These are phyloP conservation scores for Phyllotreta cruciferae DNA, from an alignment of 2,888 invertebrate species.

Conservation along the genomic window DNA sequence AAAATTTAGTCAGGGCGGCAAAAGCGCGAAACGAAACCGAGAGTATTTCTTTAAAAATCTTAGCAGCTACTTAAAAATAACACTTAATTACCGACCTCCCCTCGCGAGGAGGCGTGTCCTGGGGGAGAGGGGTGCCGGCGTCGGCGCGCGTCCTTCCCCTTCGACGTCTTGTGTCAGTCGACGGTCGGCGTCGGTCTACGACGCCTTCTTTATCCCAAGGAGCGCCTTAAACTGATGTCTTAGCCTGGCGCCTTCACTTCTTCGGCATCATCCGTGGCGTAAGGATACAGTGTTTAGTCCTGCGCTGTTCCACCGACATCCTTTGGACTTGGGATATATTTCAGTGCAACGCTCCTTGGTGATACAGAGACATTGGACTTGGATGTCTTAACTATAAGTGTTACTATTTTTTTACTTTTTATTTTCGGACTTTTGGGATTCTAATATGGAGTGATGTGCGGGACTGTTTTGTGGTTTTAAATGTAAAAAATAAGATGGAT, in stretches of 20 bases:
- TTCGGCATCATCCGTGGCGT: constrained; percentile 59
- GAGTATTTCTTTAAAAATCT: constrained; percentile 59
- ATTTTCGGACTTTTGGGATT: constrained; percentile 6
- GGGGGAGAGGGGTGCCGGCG: constrained; percentile 51
- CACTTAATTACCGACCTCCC: constrained; percentile 59
- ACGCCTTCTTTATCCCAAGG: constrained; percentile 59
- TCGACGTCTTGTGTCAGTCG: constrained; percentile 62
- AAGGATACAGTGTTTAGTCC: constrained; percentile 53
- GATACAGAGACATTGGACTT: constrained; percentile 38
- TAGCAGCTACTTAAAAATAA: constrained; percentile 60
- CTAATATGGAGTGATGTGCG: constrained; percentile 27
- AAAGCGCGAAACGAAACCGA: constrained; percentile 44
- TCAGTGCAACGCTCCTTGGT: constrained; percentile 13
- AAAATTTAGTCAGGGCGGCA: constrained; percentile 22
- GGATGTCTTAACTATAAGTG: constrained; percentile 28
- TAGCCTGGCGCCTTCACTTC: constrained; percentile 60
- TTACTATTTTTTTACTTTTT: not conserved
- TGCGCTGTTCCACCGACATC: constrained; percentile 42
- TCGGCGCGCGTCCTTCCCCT: constrained; percentile 57
- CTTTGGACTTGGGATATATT: constrained; percentile 11
- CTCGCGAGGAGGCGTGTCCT: constrained; percentile 57
- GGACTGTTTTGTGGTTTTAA: constrained; percentile 10
- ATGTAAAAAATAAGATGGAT: constrained; percentile 4
- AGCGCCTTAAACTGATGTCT: constrained; percentile 60
- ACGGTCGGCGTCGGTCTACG: constrained; percentile 59